Base-by-base conservation (phyloP, 2,113 vertebrate genomes). In the Melanocharis versteri region DNA sequence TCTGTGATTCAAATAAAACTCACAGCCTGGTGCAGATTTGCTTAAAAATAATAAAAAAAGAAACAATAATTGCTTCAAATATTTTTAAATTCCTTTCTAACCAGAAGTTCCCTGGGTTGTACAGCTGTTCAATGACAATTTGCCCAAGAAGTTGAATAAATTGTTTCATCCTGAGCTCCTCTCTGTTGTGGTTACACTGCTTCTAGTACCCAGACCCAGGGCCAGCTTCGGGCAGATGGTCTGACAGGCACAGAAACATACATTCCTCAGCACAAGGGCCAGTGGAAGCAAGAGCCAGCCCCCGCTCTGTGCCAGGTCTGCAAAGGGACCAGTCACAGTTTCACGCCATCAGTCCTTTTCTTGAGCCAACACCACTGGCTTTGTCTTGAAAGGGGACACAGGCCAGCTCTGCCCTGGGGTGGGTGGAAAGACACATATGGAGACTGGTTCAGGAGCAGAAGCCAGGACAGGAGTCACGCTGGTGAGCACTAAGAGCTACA, bases 161-260 rank as follows among this genome's bases (percentile, higher is more conserved):
- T 89, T 75, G 47, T 40, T 95, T 94, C 94, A 87, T 71, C 68
- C 83, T 86, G 85, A 93, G 47, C 35, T 80, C 40, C 33, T 69
- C 88, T 93, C 42, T 93, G 51, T 71, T 95, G 94, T 94, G 93
- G 89, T 95, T 83, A 90, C 64, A 26, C 35, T 48, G 33, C 85
- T 72, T 48, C 79, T 72, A 70, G 79, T 77, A 50, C 26, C 51
- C 54, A 72, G 66, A 53, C 39, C 57, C 28, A 22, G 18, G 35
- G 75, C 88, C 66, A 88, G 79, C 68, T 86, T 54, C 0, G 2
- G 64, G 44, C 69, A 47, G 50, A 87, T 9, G 1, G 15, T 57
- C 42, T 92, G 70, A 50, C 44, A 61, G 45, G n/a, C 27, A 0
- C 42, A 70, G 86, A 54, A 90, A 56, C 16, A 66, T 24, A 33